phyloP scores from a whole-genome alignment of 2,797 vertebrate genomes.

The Schizopygopsis pylzovi region DNA sequence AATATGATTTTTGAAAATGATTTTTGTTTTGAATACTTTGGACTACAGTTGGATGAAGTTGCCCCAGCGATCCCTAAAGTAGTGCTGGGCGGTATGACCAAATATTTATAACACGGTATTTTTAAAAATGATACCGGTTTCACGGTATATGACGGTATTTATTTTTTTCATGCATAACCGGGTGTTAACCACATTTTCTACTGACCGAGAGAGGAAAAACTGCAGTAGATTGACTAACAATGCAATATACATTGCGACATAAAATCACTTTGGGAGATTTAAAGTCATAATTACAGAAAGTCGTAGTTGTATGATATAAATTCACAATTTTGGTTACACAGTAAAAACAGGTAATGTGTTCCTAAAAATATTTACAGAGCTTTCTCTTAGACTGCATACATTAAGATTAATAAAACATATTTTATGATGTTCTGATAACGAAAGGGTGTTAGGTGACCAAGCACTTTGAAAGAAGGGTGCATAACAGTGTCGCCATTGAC shows the following conservation, averaged over 20 bases:
- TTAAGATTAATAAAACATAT: neutral
- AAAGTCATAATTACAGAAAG: neutral
- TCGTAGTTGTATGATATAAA: neutral
- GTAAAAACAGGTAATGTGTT: neutral
- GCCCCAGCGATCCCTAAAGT: neutral
- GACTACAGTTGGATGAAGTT: neutral
- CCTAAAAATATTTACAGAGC: neutral
- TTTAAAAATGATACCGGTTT: too few species aligned
- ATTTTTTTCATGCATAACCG: too few species aligned
- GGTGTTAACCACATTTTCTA: too few species aligned
- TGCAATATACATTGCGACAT: neutral
- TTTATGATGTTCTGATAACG: neutral
- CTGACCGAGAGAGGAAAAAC: too few species aligned
- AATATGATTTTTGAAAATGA: too few species aligned
- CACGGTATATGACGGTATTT: too few species aligned
- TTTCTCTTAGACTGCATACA: neutral
- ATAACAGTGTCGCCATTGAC: conserved; percentile 6
- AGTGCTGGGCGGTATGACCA: too few species aligned
- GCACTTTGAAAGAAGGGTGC: conserved; percentile 2
- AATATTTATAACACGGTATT: too few species aligned
- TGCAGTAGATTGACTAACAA: too few species aligned
- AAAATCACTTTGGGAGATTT: neutral
- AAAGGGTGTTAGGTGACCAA: neutral
- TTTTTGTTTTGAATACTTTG: neutral
- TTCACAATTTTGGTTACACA: neutral